phyloP scores from a whole-genome alignment of 2,797 vertebrate genomes.

The Crypturellus tataupa region DNA sequence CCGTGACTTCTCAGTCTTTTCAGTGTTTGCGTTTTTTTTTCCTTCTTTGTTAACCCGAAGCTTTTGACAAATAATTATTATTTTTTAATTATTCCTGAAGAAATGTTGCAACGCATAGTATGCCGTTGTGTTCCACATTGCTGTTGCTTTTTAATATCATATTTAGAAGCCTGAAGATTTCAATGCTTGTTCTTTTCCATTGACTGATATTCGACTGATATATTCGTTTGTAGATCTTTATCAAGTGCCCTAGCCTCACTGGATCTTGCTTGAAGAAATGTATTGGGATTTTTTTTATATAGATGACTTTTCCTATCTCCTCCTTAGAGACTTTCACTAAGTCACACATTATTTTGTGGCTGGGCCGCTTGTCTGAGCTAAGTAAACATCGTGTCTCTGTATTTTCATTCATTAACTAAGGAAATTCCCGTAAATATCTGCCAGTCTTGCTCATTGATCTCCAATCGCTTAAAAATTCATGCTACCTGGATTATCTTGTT shows the following conservation, averaged over 20 bases:
- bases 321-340: neutral
- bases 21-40: neutral
- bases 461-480: neutral
- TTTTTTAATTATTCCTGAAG: neutral
- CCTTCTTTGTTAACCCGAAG: neutral
- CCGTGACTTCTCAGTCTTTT: neutral
- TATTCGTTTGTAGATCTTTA: neutral
- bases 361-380: neutral
- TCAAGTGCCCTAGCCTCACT: neutral
- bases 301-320: neutral
- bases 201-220: neutral
- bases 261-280: neutral
- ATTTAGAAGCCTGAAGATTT: neutral
- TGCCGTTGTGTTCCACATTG: neutral
- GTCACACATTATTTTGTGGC: neutral
- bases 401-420: constrained; percentile 25
- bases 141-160: neutral
- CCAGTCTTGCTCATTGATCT: neutral
- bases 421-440: neutral
- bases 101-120: neutral
- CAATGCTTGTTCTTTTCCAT: neutral
- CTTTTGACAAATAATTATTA: neutral
- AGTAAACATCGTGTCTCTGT: neutral
- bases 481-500: neutral
- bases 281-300: neutral